These are phyloP conservation scores for Meles meles DNA, from an alignment of 2,113 vertebrate genomes.

Conservation along the genomic window DNA sequence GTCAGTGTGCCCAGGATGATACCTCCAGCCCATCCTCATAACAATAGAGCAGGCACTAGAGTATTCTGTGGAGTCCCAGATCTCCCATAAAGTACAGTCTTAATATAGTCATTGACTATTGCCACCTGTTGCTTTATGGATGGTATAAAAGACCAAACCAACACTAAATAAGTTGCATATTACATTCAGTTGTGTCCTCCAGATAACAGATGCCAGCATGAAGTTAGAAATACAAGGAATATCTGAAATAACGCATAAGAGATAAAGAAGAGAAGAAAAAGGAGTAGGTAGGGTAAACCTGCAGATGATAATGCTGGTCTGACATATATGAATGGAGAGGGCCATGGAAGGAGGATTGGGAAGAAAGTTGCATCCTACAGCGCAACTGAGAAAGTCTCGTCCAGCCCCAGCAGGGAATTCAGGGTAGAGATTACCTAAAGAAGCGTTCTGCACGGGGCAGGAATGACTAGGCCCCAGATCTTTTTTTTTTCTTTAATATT, in stretches of 20 bases:
- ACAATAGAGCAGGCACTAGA: not conserved
- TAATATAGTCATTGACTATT: not conserved
- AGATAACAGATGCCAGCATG: not conserved
- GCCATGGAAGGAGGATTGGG: not conserved
- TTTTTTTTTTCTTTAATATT: too few relatives aligned
- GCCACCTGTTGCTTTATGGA: not conserved
- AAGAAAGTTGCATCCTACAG: not conserved
- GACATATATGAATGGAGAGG: not conserved
- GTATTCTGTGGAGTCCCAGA: not conserved
- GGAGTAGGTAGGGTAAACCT: not conserved
- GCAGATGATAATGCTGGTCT: not conserved
- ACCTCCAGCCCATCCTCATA: not conserved
- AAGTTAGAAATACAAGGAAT: not conserved
- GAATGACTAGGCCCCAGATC: not conserved
- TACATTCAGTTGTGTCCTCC: not conserved
- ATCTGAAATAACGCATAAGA: not conserved
- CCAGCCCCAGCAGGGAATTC: not conserved
- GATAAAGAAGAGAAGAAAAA: not conserved
- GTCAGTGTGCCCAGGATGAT: too few relatives aligned
- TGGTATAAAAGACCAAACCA: not conserved
- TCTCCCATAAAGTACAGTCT: not conserved
- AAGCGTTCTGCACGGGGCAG: not conserved
- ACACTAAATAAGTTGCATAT: not conserved
- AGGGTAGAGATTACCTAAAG: not conserved
- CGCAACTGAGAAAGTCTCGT: not conserved